Conservation (phyloP, 2,113 vertebrate species). For the Scortum barcoo region DNA sequence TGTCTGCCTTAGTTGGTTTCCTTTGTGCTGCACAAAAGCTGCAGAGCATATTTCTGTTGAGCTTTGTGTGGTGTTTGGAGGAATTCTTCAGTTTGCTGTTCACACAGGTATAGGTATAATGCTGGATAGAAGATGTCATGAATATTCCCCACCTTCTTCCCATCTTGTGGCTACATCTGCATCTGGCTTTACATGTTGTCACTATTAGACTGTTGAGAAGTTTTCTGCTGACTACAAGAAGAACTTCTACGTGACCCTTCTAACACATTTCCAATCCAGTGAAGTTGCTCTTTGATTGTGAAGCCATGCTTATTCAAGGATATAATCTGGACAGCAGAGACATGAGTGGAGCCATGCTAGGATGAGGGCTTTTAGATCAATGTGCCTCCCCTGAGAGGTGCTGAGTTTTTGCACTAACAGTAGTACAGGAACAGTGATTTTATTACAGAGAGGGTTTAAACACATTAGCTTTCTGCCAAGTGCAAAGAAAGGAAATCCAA, state of each 20-base stretch:
- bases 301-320: slow-evolving; percentile 86
- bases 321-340: slow-evolving; percentile 83
- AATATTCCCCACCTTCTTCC: background rate
- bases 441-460: slow-evolving; percentile 75
- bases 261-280: slow-evolving; percentile 86
- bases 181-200: slow-evolving; percentile 18
- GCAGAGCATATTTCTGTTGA: background rate
- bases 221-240: slow-evolving; percentile 79
- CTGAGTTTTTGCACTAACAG: slow-evolving; percentile 86
- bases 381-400: slow-evolving; percentile 81
- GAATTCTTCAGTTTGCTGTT: slow-evolving; percentile 10
- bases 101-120: background rate
- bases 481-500: slow-evolving; percentile 36
- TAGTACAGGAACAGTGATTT: slow-evolving; percentile 82
- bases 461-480: slow-evolving; percentile 34
- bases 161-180: slow-evolving; percentile 8
- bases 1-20: slow-evolving; percentile 9
- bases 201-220: slow-evolving; percentile 58
- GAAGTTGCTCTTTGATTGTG: slow-evolving; percentile 84
- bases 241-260: slow-evolving; percentile 86
- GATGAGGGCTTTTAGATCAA: slow-evolving; percentile 89
- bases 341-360: slow-evolving; percentile 72
- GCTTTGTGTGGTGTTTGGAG: background rate
- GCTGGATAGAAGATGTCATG: slow-evolving; percentile 6
- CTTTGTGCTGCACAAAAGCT: background rate